Percentiles rank a stretch among this genome's conserved stretches.
Evolutionary conservation across 2,888 invertebrate species (phyloP).

Genomic region (Poecilobothrus nobilitatus): DNA sequence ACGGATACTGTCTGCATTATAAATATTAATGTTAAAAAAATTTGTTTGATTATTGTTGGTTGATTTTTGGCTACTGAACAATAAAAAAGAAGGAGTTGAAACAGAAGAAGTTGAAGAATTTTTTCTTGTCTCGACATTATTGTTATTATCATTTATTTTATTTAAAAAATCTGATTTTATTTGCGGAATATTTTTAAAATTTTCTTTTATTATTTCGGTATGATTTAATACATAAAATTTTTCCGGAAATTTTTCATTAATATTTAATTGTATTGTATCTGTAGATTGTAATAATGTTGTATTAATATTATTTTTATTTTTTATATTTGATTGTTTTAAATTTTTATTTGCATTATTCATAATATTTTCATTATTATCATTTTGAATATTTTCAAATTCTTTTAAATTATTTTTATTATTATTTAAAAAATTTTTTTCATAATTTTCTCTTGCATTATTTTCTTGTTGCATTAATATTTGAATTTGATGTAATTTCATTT

Average conservation of each 20-base stretch:
- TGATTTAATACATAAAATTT: not conserved
- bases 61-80: conserved; percentile 10
- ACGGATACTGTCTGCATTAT: not conserved
- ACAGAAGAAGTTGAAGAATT: no score
- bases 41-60: not conserved
- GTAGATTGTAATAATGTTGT: no score
- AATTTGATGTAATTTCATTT: conserved; percentile 2
- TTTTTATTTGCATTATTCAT: no score
- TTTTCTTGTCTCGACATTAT: conserved; percentile 25
- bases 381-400: not conserved
- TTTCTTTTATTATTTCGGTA: not conserved
- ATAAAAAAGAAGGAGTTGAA: conserved; percentile 9
- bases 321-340: no score
- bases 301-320: no score
- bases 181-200: not conserved
- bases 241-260: not conserved
- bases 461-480: conserved; percentile 5
- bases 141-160: conserved; percentile 20
- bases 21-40: not conserved
- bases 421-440: not conserved
- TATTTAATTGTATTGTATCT: not conserved
- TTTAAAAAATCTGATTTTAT: not conserved
- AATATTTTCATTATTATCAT: no score
- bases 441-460: not conserved
- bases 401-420: not conserved